phyloP scores from a whole-genome alignment of 1,140 invertebrate species.

The Drosophila sulfurigaster region DNA sequence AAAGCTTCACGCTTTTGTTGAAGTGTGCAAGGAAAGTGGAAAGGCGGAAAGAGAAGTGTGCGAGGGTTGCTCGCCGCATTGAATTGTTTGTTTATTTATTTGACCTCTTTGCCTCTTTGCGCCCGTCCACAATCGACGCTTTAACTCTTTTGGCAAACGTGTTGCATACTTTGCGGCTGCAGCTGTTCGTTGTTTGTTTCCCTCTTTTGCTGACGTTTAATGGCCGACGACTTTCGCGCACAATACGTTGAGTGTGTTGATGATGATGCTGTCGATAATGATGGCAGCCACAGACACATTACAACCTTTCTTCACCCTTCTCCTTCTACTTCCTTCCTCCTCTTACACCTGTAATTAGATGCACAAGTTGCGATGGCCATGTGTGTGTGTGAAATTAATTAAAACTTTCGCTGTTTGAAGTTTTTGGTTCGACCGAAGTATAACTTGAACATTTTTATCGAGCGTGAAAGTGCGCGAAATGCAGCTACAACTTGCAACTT shows the following conservation, averaged over 20 bases:
- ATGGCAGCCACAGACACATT: constrained; percentile 79
- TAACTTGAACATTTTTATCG: constrained; percentile 55
- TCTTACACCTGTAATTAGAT: constrained; percentile 75
- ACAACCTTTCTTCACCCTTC: constrained; percentile 23
- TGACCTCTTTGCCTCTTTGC: constrained; percentile 4
- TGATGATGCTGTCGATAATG: constrained; percentile 18
- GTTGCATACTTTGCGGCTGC: constrained; percentile 78
- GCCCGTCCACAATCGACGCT: not conserved
- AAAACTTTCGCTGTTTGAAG: constrained; percentile 74
- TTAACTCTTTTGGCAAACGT: constrained; percentile 50
- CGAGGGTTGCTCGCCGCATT: not conserved
- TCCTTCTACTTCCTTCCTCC: not conserved
- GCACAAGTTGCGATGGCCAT: constrained; percentile 55
- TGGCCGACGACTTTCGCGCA: not conserved
- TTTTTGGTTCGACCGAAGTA: constrained; percentile 40
- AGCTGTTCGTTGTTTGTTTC: constrained; percentile 62
- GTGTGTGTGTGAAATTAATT: constrained; percentile 73
- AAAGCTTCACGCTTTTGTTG: not conserved
- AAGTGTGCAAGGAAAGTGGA: too few species aligned
- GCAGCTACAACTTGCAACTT: constrained; percentile 31
- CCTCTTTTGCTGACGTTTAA: constrained; percentile 45
- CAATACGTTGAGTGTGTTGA: constrained; percentile 43
- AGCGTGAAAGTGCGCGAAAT: constrained; percentile 43
- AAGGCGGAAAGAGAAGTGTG: not conserved
- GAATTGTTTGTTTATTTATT: constrained; percentile 30